Evolutionary conservation across 2,888 invertebrate genomes (phyloP), one percentile per base, ranked within the genome.

Genomic region (Maniola hyperantus): DNA sequence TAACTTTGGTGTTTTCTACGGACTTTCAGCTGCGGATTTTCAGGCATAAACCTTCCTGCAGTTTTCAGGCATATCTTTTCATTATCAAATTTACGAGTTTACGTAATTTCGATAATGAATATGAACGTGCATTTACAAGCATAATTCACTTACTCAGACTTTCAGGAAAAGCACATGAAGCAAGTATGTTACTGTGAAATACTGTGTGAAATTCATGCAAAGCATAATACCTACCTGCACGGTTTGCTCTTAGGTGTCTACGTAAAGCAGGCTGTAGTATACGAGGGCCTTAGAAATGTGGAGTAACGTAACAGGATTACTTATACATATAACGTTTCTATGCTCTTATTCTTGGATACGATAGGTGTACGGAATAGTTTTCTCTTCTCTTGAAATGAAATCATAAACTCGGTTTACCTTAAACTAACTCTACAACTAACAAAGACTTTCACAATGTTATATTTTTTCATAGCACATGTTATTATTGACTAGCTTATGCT

Each of bases 201-300:
- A 54, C 34, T 8, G 34, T 15, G 54, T 54, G 15, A 36, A 54
- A 54, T 54, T 54, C 54, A 54, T 15, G 34, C 50, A 51, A 26
- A 54, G 54, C 26, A 26, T 54, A 48, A 48, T 34, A 33, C 53
- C 53, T 34, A 33, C 53, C 53, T 54, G 26, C 15, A 53, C 33
- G 6, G 54, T 34, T 15, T 34, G 26, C 26, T 8, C 34, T 34
- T 54, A 34, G 34, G 10, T 54, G 54, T n/a, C 34, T 54, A 34
- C 15, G n/a, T 54, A n/a, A 76, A 74, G 72, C 36, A 36, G 57
- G 18, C 57, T 55, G 15, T 15, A 39, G 39, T 11, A 20, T 20
- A 57, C 13, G 13, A 54, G 34, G 34, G 34, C 54, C 15, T 54
- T 15, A 36, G 26, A 54, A 54, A 54, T 36, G 34, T n/a, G 34